Conservation (phyloP, 2,888 invertebrate genomes). For the Druceiella hillmani region DNA sequence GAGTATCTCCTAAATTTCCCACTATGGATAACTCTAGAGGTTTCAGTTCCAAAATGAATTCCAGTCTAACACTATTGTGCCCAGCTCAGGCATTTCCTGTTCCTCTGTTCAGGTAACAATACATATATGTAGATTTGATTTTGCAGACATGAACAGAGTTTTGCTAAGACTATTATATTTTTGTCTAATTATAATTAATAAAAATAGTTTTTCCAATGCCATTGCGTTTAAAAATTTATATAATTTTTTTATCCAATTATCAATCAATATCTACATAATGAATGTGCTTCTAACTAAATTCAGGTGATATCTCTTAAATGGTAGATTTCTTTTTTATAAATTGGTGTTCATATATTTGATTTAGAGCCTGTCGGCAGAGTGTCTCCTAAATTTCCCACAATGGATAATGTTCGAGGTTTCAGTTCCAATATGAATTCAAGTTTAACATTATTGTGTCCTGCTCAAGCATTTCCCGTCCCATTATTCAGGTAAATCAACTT, state of each 20-base stretch:
- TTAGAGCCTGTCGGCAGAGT: conserved; percentile 57
- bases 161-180: conserved; percentile 15
- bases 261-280: no score
- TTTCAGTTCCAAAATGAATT: conserved; percentile 47
- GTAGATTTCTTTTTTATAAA: background rate
- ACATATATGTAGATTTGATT: background rate
- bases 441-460: conserved; percentile 61
- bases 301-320: conserved; percentile 10
- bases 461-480: conserved; percentile 63
- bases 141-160: conserved; percentile 24
- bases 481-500: conserved; percentile 52
- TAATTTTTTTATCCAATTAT: no score
- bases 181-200: background rate
- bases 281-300: no score
- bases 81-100: conserved; percentile 74
- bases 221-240: no score
- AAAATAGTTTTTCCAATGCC: no score
- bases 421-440: conserved; percentile 47
- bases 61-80: conserved; percentile 61
- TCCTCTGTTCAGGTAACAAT: conserved; percentile 62
- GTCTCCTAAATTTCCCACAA: conserved; percentile 66
- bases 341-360: conserved; percentile 17
- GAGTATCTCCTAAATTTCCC: conserved; percentile 57
- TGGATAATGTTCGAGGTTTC: conserved; percentile 59
- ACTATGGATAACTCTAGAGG: conserved; percentile 60